These are phyloP conservation scores for Hiodon tergisus DNA, from an alignment of 2,113 vertebrate genomes.

Conservation along the genomic window DNA sequence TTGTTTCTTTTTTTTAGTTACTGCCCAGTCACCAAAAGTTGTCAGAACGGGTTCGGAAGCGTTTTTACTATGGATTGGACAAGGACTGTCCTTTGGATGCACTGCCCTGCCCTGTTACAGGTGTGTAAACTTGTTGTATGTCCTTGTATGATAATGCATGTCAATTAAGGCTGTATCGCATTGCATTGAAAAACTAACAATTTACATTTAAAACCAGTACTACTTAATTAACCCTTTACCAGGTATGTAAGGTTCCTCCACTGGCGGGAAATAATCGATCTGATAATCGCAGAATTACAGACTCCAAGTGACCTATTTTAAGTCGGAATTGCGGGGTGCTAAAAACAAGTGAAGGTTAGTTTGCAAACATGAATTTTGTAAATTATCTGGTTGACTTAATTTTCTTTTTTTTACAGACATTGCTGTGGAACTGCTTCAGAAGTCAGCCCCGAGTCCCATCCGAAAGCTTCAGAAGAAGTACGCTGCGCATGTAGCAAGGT, in stretches of 20 bases:
- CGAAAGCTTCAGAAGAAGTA: conserved; percentile 94
- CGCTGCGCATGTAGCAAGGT: conserved; percentile 89
- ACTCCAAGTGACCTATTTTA: too few species aligned
- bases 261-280: neutral
- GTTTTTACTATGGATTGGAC: conserved; percentile 91
- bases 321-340: too few species aligned
- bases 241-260: neutral
- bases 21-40: conserved; percentile 86
- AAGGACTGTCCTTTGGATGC: conserved; percentile 76
- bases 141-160: neutral
- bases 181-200: too few species aligned
- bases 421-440: conserved; percentile 92
- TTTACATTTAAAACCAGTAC: too few species aligned
- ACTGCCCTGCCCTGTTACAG: conserved; percentile 89
- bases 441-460: conserved; percentile 92
- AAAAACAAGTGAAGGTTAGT: too few species aligned
- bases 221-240: too few species aligned
- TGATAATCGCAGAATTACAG: too few species aligned
- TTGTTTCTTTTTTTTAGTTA: conserved; percentile 62
- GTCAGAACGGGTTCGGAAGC: conserved; percentile 78
- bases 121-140: conserved; percentile 50
- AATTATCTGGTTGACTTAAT: neutral
- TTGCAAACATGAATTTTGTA: neutral
- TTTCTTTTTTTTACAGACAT: conserved; percentile 68
- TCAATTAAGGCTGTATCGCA: too few species aligned